phyloP scores from a whole-genome alignment of 1,140 invertebrate species.

The Steinernema feltiae region DNA sequence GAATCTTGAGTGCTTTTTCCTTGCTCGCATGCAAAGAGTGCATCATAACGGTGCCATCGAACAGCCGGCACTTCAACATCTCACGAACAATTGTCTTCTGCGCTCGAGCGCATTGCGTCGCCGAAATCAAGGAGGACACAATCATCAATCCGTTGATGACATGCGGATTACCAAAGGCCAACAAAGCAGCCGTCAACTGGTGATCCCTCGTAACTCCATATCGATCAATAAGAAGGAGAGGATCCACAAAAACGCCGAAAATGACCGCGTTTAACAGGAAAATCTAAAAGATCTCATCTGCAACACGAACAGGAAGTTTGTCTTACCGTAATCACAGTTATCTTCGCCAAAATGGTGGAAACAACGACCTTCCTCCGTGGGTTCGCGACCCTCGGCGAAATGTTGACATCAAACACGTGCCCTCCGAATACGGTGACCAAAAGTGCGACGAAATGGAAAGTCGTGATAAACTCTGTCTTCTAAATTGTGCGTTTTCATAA shows the following conservation, averaged over 20 bases:
- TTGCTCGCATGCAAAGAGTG: background rate
- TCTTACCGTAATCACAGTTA: background rate
- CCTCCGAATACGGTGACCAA: background rate
- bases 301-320: background rate
- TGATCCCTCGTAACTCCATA: background rate
- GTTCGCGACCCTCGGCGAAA: background rate
- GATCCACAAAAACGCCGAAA: background rate
- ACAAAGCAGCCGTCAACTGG: background rate
- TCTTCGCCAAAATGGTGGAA: background rate
- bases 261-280: background rate
- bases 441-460: background rate
- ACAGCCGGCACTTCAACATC: background rate
- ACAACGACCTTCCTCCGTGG: background rate
- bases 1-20: background rate
- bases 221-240: background rate
- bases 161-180: background rate
- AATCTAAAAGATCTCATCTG: background rate
- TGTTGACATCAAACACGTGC: background rate
- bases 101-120: background rate
- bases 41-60: background rate
- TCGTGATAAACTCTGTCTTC: background rate
- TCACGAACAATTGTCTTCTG: background rate
- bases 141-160: background rate
- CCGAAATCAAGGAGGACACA: background rate
- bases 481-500: background rate